Base-by-base conservation (phyloP, 1,140 invertebrate genomes). In the Zophobas atratus region DNA sequence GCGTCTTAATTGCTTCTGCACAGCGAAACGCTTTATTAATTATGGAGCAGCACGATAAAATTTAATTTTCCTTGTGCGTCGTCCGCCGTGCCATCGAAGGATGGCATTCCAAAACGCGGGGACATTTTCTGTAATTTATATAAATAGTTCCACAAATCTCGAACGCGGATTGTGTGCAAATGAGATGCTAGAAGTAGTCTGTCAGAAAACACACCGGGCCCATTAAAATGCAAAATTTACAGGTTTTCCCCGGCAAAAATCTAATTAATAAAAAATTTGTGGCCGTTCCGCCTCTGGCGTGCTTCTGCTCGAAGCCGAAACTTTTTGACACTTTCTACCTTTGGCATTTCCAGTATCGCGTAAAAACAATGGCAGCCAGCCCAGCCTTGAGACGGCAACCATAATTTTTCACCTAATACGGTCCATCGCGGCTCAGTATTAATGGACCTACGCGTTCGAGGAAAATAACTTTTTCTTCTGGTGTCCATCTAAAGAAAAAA, bases 391-490 rank as follows among this genome's bases (percentile, higher is more conserved):
- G 60, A 67, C 60, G 39, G 60, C 60, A 67, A 67, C 60, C 60
- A 32, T 67, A 67, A 67, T 67, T 67, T 67, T 67, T 67, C 35
- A 38, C 38, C 39, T n/a, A 67, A 67, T 67, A 67, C 60, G 39
- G 60, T 8, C 39, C 60, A 39, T 67, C 60, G 41, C 38, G 39
- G 60, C 60, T 67, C 71, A 77, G 77, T 81, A 20, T 20, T 20
- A 82, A 81, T 67, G 77, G 81, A 81, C 74, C 67, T 82, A 82
- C 81, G 79, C 81, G 79, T 82, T 81, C 73, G 20, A 39, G 60
- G 79, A 20, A 20, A 20, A 20, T 20, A 20, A 20, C 20, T 20
- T 20, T 20, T 20, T 20, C 20, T 20, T 20, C 20, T 20, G 20
- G 20, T 20, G 20, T 20, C 20, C 20, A 20, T 20, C 20, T 20